phyloP scores from a whole-genome alignment of 2,888 invertebrate species.

The Theodoxus fluviatilis region DNA sequence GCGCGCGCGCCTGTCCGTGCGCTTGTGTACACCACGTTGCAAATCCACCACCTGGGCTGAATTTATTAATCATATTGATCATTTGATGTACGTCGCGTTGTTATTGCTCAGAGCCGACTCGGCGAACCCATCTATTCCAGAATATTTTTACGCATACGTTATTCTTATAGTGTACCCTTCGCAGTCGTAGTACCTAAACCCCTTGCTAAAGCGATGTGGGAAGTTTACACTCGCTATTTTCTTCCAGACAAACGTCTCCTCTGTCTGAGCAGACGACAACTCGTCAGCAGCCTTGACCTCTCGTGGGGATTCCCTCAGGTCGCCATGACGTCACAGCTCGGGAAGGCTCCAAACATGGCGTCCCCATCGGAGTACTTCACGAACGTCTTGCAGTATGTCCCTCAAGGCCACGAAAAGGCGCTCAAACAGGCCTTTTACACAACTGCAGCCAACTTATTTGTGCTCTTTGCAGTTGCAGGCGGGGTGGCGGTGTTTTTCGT shows the following conservation, averaged over 20 bases:
- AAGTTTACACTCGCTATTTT: no score
- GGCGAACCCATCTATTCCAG: no score
- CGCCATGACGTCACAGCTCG: conserved; percentile 14
- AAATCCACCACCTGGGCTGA: neutral
- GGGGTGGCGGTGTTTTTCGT: conserved; percentile 65
- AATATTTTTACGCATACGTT: no score
- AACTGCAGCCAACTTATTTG: conserved; percentile 81
- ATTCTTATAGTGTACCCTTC: no score
- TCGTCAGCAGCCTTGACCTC: no score
- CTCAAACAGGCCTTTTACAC: conserved; percentile 90
- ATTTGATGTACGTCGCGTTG: no score
- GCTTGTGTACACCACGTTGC: neutral
- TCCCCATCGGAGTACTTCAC: conserved; percentile 47
- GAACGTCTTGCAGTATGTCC: conserved; percentile 50
- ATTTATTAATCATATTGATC: no score
- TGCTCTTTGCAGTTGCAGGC: conserved; percentile 73
- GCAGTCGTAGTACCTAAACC: no score
- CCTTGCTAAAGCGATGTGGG: no score
- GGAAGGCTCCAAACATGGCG: conserved; percentile 35
- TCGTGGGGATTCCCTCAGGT: conserved; percentile 8
- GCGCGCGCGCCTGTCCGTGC: neutral
- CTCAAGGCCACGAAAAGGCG: conserved; percentile 76
- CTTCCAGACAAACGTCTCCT: no score
- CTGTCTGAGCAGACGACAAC: no score
- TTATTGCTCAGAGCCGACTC: no score